phyloP scores from a whole-genome alignment of 1,140 invertebrate genomes.

The Cyphomyrmex costatus region DNA sequence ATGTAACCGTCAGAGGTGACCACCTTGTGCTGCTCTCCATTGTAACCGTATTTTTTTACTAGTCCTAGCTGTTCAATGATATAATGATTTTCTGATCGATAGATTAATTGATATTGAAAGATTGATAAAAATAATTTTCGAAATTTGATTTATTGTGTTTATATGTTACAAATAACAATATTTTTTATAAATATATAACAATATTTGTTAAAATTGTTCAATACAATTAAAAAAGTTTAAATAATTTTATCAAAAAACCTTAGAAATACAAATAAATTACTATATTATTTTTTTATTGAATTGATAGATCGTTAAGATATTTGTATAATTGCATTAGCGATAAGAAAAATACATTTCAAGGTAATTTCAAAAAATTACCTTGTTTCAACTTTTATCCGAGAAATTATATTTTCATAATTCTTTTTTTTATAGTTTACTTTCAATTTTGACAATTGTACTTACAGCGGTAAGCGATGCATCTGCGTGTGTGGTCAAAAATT shows the following conservation, averaged over 20 bases:
- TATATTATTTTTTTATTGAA: too few species aligned
- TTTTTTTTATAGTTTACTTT: neutral
- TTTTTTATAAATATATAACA: neutral
- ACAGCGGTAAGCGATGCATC: neutral
- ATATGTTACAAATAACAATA: neutral
- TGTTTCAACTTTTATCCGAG: neutral
- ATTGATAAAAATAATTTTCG: neutral
- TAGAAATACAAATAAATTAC: neutral
- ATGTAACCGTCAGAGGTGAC: constrained; percentile 89
- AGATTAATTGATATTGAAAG: neutral
- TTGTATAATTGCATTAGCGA: neutral
- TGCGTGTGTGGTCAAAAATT: neutral
- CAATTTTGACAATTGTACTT: neutral
- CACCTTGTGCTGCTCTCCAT: constrained; percentile 88
- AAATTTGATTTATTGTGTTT: neutral
- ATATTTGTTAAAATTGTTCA: neutral
- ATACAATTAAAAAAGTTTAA: neutral
- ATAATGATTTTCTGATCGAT: neutral
- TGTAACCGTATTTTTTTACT: constrained; percentile 89
- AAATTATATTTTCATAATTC: neutral
- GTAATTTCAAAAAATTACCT: neutral
- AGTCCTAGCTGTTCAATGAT: constrained; percentile 85
- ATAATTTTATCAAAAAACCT: neutral
- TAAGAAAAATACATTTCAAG: neutral
- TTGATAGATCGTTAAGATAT: neutral